Base-by-base conservation (phyloP, 1,140 invertebrate species). In the Melitaea cinxia region DNA sequence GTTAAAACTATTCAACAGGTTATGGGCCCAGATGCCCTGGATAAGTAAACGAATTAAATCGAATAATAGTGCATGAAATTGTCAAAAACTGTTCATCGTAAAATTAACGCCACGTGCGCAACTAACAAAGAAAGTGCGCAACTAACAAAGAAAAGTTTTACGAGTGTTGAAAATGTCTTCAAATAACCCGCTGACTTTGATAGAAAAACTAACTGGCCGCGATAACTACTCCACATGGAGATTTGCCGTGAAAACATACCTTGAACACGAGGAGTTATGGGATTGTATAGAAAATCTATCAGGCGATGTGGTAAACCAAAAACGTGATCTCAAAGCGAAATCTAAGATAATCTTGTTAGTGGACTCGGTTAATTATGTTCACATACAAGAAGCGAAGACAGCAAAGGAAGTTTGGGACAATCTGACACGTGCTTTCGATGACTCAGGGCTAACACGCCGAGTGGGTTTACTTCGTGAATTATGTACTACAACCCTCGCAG, bases 341-440 rank as follows among this genome's bases (percentile, higher is more conserved):
- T 37, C 70, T 0, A 69, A 68, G 47, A 4, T 65, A 0, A 72
- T 72, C 4, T 24, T 72, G 1, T 9, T 69, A 1, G 0, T 72
- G 2, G 23, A 69, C 10, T n/a, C 66, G 10, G 45, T 61, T 9
- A 66, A 66, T 2, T 73, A 66, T 21, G 63, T 73, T 0, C 66
- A 69, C 47, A 30, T 73, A 39, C 70, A 73, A 42, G 59, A 69
- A 2, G 54, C 50, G 4, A 55, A 55, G 19, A 73, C 62, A 0
- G 58, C 62, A 0, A 69, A 30, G 39, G 24, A 73, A 15, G 67
- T 73, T 0, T 73, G 66, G 67, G 5, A 52, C 1, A 64, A 61
- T 45, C 10, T 73, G 2, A 37, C 58, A 15, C 69, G 53, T 28
- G 67, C 59, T 0, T 73, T 73, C 47, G 66, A 69, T 45, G 70